Evolutionary conservation across 1,140 invertebrate species (phyloP).

Genomic region (Drosophila asahinai): DNA sequence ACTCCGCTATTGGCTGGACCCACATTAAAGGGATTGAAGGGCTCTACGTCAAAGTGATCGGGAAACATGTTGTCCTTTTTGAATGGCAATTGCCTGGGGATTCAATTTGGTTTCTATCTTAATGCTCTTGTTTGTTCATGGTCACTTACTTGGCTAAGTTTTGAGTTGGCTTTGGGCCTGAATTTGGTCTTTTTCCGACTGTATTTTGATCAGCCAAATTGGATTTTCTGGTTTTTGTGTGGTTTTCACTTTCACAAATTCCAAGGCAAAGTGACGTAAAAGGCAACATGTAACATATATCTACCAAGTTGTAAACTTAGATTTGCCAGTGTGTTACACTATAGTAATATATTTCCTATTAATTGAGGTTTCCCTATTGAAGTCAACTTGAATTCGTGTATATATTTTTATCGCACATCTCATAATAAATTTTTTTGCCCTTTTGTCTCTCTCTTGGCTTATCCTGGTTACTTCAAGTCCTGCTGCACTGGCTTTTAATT

Average conservation of each 20-base stretch:
- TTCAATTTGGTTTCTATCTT: neutral
- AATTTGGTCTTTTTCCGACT: neutral
- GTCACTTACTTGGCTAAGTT: constrained; percentile 15
- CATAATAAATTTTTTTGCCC: neutral
- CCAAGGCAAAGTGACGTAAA: constrained; percentile 8
- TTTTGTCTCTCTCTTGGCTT: neutral
- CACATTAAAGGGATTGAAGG: constrained; percentile 62
- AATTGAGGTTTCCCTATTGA: neutral
- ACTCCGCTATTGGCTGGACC: constrained; percentile 33
- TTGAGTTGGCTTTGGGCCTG: constrained; percentile 13
- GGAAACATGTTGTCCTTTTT: constrained; percentile 40
- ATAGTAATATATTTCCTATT: neutral
- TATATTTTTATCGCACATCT: neutral
- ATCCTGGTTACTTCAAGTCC: constrained; percentile 15
- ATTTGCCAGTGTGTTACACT: too few species aligned
- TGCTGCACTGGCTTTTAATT: constrained; percentile 31
- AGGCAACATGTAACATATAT: neutral
- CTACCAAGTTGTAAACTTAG: too few species aligned
- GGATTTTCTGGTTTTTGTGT: constrained; percentile 9
- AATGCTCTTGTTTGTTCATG: neutral
- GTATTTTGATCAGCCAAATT: neutral
- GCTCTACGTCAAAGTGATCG: constrained; percentile 21
- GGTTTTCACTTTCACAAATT: neutral
- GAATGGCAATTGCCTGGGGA: neutral
- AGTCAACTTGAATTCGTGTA: neutral